phyloP scores from a whole-genome alignment of 1,140 invertebrate species.

The Probaryconus sp. region DNA sequence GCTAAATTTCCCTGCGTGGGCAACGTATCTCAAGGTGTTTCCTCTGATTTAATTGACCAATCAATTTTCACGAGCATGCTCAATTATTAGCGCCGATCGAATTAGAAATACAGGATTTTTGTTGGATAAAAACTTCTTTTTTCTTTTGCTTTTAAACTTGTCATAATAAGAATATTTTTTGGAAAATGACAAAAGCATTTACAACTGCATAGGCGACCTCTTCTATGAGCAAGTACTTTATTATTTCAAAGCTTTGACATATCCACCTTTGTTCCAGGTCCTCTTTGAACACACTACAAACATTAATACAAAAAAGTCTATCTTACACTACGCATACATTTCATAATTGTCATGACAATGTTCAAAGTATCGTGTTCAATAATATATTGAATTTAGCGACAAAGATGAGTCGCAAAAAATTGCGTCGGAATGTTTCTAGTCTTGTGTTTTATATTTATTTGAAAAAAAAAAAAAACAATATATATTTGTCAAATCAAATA shows the following conservation, averaged over 20 bases:
- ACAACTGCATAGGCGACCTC: constrained; percentile 32
- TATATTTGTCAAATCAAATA: too few species aligned
- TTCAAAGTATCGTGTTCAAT: constrained; percentile 46
- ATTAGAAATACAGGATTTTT: too few species aligned
- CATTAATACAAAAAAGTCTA: constrained; percentile 38
- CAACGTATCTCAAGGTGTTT: too few species aligned
- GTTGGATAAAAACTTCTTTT: too few species aligned
- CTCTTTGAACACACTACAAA: constrained; percentile 49
- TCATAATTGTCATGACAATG: constrained; percentile 45
- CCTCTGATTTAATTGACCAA: too few species aligned
- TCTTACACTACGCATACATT: constrained; percentile 43
- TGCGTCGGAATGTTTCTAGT: constrained; percentile 18
- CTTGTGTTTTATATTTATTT: constrained; percentile 7
- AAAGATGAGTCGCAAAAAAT: constrained; percentile 22
- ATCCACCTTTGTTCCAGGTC: constrained; percentile 43
- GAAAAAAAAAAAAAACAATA: too few species aligned
- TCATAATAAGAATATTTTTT: constrained; percentile 10
- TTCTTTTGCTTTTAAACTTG: too few species aligned
- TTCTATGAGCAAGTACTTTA: constrained; percentile 46
- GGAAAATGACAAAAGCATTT: constrained; percentile 32
- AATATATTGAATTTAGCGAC: constrained; percentile 31
- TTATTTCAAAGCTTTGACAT: constrained; percentile 45
- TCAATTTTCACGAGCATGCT: too few species aligned
- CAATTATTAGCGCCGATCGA: too few species aligned
- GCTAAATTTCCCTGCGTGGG: too few species aligned